A percentile compares a stretch with the other conserved stretches of the same genome.
phyloP scores from a whole-genome alignment of 30 jellyfish, hydroid and myxozoan species.

The Aurelia sp. region DNA sequence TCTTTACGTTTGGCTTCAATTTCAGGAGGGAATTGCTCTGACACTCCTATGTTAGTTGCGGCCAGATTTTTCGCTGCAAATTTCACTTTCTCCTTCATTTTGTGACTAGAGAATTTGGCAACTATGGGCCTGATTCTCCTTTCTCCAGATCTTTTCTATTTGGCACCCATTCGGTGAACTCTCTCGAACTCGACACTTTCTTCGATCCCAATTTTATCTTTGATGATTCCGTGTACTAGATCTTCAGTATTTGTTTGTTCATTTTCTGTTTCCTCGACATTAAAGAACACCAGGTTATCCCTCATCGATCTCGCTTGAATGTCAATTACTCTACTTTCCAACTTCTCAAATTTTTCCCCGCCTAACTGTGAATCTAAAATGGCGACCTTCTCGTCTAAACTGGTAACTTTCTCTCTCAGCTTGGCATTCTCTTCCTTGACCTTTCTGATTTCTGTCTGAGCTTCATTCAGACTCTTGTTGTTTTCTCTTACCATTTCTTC shows the following conservation, averaged over 20 bases:
- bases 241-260: neutral
- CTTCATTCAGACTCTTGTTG: neutral
- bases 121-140: neutral
- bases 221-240: neutral
- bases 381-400: too few relatives aligned
- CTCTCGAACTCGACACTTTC: constrained; percentile 14
- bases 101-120: constrained; percentile 6
- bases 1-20: constrained; percentile 3
- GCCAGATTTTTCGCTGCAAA: neutral
- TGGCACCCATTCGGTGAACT: constrained; percentile 24
- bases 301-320: neutral
- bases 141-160: neutral
- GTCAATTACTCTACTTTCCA: neutral
- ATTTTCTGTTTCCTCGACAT: neutral
- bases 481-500: constrained; percentile 1
- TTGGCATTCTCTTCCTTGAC: neutral
- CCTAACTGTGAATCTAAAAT: too few relatives aligned
- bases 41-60: neutral
- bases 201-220: neutral
- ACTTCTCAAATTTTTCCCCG: neutral
- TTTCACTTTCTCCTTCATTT: constrained; percentile 10
- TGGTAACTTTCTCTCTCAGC: neutral
- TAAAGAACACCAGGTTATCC: too few relatives aligned
- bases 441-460: neutral
- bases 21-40: constrained; percentile 11